Evolutionary conservation across 2,888 invertebrate species (phyloP), one percentile per base, ranked within the genome.

Genomic region (Lochmaea capreae): DNA sequence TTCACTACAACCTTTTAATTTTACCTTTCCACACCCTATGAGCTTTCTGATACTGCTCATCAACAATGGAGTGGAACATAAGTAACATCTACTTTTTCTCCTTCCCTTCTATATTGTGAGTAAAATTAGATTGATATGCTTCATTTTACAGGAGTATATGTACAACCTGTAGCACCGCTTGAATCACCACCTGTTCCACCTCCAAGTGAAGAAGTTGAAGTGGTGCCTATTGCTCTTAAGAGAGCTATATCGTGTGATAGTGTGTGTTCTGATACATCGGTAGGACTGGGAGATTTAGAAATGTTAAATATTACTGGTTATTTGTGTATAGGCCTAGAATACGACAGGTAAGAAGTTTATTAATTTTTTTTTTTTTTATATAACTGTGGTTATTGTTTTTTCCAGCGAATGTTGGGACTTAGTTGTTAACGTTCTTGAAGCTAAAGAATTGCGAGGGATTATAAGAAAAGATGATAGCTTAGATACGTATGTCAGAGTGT

Each of bases 191-290:
- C 68, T 8, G 26, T 66, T 26, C 71, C 73, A 39, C 22, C 71
- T 14, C 59, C 57, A n/a, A 46, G 33, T 26, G 76, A 75, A 52
- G 78, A 78, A 42, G 80, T 78, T 46, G 85, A 85, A 72, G 80
- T 80, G 65, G 80, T 83, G 33, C 80, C 87, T 3, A 82, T 88
- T 1, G 85, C 85, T 49, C 87, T 93, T 71, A 89, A 91, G 79
- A 87, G 93, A 75, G 94, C 94, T 0, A 89, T 93, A 80, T 94
- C 94, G 33, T 95, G 94, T 84, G 95, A 95, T 82, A 94, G 94
- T 65, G 93, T 95, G 33, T 93, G 92, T 80, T 94, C 94, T 1
- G 94, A 95, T 81, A 93, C 94, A 0, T 94, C 94, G 1, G 92
- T 94, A 1, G 90, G 91, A 26, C 88, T 93, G 39, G 91, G 91